Conservation (phyloP, 64 coral and sea anemone species). For the Pocillopora damicornis region DNA sequence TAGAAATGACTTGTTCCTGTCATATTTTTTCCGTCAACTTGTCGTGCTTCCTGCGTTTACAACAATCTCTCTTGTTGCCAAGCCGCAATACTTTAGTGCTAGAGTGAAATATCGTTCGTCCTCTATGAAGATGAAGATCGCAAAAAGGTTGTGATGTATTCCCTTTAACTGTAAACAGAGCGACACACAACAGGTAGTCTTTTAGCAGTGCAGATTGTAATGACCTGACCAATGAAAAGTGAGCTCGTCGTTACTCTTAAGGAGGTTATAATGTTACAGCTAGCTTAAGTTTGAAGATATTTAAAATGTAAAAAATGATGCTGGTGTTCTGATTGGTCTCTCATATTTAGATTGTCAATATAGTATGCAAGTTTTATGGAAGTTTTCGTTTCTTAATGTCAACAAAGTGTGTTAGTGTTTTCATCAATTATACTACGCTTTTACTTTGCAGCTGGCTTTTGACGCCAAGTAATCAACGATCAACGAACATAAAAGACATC, state of each 20-base stretch:
- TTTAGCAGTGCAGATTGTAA: too few species aligned
- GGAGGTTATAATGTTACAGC: background rate
- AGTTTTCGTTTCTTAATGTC: slow-evolving; percentile 5
- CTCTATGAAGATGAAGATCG: background rate
- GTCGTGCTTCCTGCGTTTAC: too few species aligned
- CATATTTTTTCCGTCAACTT: background rate
- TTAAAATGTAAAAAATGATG: background rate
- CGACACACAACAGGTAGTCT: background rate
- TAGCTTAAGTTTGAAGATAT: background rate
- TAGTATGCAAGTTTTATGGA: background rate
- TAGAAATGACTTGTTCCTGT: background rate
- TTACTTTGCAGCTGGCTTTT: slow-evolving; percentile 35
- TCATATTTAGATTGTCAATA: background rate
- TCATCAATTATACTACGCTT: slow-evolving; percentile 38
- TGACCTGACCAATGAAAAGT: background rate
- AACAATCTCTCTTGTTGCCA: background rate
- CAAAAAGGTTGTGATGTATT: background rate
- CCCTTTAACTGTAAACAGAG: background rate
- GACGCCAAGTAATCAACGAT: background rate
- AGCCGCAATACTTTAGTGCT: background rate
- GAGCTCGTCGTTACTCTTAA: background rate
- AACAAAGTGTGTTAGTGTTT: slow-evolving; percentile 39
- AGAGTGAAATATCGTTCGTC: background rate
- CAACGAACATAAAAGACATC: background rate
- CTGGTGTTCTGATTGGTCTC: background rate